Base-by-base conservation (phyloP, 2,888 invertebrate species). In the Bombyx huttoni region DNA sequence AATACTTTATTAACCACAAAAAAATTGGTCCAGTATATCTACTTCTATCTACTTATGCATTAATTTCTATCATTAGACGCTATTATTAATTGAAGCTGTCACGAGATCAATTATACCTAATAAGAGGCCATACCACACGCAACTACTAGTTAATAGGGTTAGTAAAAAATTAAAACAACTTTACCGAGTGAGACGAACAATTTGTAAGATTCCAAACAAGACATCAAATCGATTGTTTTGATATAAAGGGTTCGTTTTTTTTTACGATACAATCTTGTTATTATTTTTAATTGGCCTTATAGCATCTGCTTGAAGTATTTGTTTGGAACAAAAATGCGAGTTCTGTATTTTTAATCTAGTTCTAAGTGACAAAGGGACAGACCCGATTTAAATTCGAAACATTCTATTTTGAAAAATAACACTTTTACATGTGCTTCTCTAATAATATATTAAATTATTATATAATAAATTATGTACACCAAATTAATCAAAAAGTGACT, bases 181-280 rank as follows among this genome's bases (percentile, higher is more conserved):
- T 58, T 62, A 64, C 59, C 58, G 62, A 70, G 49, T 68, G 68
- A 67, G 73, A 78, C 75, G 63, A 79, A 62, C 84, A 82, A 84
- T 85, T 84, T 80, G 60, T 65, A 59, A 63, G 60, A 70, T 68
- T 54, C 55, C 53, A 67, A 80, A 73, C 74, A 79, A 85, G 84
- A 81, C 76, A 75, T 83, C 76, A 78, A 72, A 79, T 70, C 71
- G 75, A 77, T 80, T 77, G 76, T 78, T 81, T 70, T 70, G 68
- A 67, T 69, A 65, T 68, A 78, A 78, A 68, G 68, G 70, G 73
- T 77, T 68, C 68, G 73, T 75, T 77, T 78, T 76, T 78, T 76
- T 78, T 59, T 71, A 61, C 47, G 65, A 71, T 71, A 73, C 76
- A 75, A 81, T 80, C 74, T 76, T 75, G 73, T 73, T 73, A 77